Evolutionary conservation across 1,140 invertebrate species (phyloP), one percentile per base, ranked within the genome.

Genomic region (Melitaea cinxia): DNA sequence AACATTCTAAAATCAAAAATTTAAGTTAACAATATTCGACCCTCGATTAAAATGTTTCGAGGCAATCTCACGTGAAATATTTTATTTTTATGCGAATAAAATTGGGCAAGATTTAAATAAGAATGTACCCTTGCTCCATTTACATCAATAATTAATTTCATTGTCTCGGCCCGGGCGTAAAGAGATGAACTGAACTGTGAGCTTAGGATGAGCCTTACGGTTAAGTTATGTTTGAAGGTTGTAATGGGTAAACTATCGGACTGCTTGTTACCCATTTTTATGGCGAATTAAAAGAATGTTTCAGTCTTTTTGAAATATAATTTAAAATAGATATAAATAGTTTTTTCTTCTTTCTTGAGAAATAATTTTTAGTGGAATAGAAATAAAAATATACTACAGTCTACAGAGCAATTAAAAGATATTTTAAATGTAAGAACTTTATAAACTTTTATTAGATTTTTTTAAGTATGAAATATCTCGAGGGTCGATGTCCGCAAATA

Each of bases 171-270:
- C 37, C 14, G 37, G 30, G 15, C 28, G 39, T 33, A 37, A 37
- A 37, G 33, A 24, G 53, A 55, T 55, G 53, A 33, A 26, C 39
- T 57, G 54, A 28, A 57, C 42, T n/a, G 15, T 42, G 54, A 57
- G 54, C 54, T 57, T 42, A 28, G 23, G 28, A 42, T 17, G 14
- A 42, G 15, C 54, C 54, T 57, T 57, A 37, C 54, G 54, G 54
- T 57, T 57, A 39, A 42, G 15, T 37, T 17, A 24, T 14, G 15
- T 33, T 42, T 4, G 21, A 42, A 57, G 54, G 54, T 45, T 21
- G 23, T 45, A 9, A 23, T 39, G 28, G 30, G 28, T 35, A 54
- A n/a, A 55, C 53, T 17, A 54, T 6, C n/a, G 9, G 33, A 21
- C 14, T 17, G 15, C 0, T 15, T 19, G 6, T 42, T 17, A 15